These are phyloP conservation scores for Acleris cristana DNA, from an alignment of 2,888 invertebrate genomes.

Conservation along the genomic window DNA sequence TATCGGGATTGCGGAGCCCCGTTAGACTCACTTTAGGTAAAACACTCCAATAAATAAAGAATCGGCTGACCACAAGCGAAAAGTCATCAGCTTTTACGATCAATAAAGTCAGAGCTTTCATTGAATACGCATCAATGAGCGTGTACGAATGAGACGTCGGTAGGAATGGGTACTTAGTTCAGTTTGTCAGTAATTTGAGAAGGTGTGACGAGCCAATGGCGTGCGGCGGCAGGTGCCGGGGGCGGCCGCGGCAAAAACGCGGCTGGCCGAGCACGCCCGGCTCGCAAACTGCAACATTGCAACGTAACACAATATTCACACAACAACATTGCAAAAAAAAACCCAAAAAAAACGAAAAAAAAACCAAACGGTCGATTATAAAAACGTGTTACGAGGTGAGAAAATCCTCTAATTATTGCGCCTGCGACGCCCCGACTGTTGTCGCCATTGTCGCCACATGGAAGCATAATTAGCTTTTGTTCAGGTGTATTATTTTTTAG, in stretches of 20 bases:
- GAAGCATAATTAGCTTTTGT: conserved; percentile 79
- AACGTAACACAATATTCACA: conserved; percentile 17
- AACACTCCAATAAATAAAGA: conserved; percentile 12
- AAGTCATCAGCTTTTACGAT: conserved; percentile 20
- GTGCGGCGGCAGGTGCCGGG: conserved; percentile 30
- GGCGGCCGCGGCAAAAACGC: conserved; percentile 33
- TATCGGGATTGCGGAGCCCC: conserved; percentile 23
- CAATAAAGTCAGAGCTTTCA: conserved; percentile 23
- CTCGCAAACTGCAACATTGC: conserved; percentile 15
- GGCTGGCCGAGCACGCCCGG: conserved; percentile 22
- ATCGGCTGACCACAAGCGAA: conserved; percentile 15
- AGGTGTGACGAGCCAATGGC: conserved; percentile 45
- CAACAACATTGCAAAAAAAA: conserved; percentile 42
- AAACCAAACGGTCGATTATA: conserved; percentile 54
- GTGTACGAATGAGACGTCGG: conserved; percentile 33
- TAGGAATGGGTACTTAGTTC: conserved; percentile 33
- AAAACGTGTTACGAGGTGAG: conserved; percentile 74
- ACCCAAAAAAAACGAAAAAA: conserved; percentile 54
- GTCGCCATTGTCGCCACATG: conserved; percentile 66
- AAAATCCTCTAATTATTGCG: conserved; percentile 79
- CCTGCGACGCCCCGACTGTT: conserved; percentile 61
- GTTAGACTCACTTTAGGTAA: conserved; percentile 21
- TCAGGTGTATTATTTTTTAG: conserved; percentile 69
- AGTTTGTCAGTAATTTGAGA: conserved; percentile 37
- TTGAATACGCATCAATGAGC: conserved; percentile 30